These are phyloP conservation scores for Thinocorus orbignyianus DNA, from an alignment of 2,113 vertebrate genomes.

Conservation along the genomic window DNA sequence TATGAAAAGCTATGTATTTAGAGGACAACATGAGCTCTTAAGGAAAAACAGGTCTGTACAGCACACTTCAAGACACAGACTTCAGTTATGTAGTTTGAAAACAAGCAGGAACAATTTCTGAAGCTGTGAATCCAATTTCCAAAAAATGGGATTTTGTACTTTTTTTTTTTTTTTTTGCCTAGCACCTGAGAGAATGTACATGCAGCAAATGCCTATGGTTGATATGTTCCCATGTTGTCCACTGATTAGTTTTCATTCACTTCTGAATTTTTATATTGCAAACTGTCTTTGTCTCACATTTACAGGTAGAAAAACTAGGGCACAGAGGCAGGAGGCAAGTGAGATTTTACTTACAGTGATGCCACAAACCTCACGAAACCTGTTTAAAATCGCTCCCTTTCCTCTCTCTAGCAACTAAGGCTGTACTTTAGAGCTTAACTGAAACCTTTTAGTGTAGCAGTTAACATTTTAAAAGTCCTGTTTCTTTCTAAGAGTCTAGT, in stretches of 20 bases:
- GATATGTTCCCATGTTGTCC: rapidly evolving
- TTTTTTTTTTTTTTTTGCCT: background rate
- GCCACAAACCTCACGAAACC: background rate
- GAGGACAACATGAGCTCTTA: background rate
- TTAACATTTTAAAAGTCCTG: background rate
- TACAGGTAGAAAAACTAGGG: background rate
- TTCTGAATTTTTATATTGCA: background rate
- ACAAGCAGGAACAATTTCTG: background rate
- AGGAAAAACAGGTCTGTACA: background rate
- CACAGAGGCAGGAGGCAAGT: background rate
- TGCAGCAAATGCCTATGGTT: background rate
- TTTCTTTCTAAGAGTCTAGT: background rate
- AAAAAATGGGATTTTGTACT: background rate
- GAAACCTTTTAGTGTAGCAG: background rate
- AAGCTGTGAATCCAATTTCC: background rate
- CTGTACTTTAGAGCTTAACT: background rate
- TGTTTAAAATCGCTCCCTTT: background rate
- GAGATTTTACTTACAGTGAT: background rate
- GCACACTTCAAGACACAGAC: background rate
- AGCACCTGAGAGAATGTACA: background rate
- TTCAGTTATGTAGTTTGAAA: background rate
- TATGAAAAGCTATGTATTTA: background rate
- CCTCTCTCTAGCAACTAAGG: background rate
- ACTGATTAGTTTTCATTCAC: background rate
- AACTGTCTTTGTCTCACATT: background rate